Percentiles rank a stretch among this genome's conserved stretches.
Conservation (phyloP, 2,113 vertebrate genomes). For the Morone chrysops region DNA sequence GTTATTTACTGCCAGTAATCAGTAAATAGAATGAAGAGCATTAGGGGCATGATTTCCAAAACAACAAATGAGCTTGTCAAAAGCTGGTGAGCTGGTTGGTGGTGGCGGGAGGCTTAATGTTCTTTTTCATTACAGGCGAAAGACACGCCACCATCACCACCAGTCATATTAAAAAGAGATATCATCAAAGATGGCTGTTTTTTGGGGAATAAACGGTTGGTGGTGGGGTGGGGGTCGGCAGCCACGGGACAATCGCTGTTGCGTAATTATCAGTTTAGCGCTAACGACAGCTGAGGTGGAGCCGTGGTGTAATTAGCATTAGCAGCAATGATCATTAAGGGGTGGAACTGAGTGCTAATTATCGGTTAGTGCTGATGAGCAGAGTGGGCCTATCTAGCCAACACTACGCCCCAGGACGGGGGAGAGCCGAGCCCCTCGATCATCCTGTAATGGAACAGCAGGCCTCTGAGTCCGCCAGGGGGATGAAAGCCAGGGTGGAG, state of each 20-base stretch:
- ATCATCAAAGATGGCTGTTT: conserved; percentile 38
- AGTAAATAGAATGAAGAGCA: conserved; percentile 75
- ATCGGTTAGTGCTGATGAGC: conserved; percentile 80
- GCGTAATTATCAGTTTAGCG: conserved; percentile 74
- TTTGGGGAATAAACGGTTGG: conserved; percentile 22
- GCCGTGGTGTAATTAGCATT: conserved; percentile 80
- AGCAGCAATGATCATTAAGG: conserved; percentile 83
- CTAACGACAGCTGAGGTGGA: conserved; percentile 77
- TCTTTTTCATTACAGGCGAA: conserved; percentile 50
- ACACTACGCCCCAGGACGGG: conserved; percentile 60
- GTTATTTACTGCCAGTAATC: conserved; percentile 76
- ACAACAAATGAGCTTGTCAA: conserved; percentile 76
- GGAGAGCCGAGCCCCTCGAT: conserved; percentile 68
- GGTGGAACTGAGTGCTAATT: conserved; percentile 81
- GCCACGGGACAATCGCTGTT: conserved; percentile 55
- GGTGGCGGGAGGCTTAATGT: conserved; percentile 53
- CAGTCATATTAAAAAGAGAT: conserved; percentile 40
- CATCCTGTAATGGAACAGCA: conserved; percentile 76
- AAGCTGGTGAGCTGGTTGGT: conserved; percentile 49
- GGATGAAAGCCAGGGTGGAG: conserved; percentile 54
- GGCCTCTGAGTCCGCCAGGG: conserved; percentile 56
- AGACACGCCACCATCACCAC: conserved; percentile 27
- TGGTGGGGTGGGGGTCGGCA: conserved; percentile 48
- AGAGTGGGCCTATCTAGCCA: conserved; percentile 72
- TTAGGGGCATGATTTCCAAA: conserved; percentile 69